Evolutionary conservation across 23 tunicate genomes (phyloP), one percentile per base, ranked within the genome.

Genomic region (Trididemnum clinides): DNA sequence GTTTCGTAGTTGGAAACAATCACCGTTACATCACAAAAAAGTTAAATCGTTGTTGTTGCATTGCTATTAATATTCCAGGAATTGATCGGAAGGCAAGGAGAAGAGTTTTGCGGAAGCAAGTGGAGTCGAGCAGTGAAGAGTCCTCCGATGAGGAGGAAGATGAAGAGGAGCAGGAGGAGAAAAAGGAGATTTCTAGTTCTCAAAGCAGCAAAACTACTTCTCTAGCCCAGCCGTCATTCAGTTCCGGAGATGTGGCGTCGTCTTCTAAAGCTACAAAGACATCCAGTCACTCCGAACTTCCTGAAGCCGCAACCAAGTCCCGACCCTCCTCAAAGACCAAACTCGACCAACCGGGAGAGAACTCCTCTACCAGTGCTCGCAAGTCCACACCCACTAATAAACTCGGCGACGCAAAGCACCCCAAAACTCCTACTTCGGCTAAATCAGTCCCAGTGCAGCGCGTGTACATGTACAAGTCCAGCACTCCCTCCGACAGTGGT

Each of bases 401-500:
- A 29, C 6, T 37, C 37, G 31, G 37, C 75, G 75, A 66, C 2
- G 37, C 37, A 6, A 66, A 32, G 37, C 75, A 54, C 5, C 37
- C 37, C 18, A 7, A 22, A 15, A 7, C 80, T 2, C 18, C 20
- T 7, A 20, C 54, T 10, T 73, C 80, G 2, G 27, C 83, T 25
- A 78, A 78, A 29, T 51, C 83, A 0, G 57, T 57, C 0, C 77
- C 88, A 6, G 50, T 54, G 0, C 95, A 89, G 33, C 80, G 98
- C 25, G 85, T 89, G 23, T 94, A 94, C 82, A 94, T 89, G 72
- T 94, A 94, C 86, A 94, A 94, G 75, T 64, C 79, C 5, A 62
- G 33, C 1, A 69, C 64, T 10, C 18, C 66, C 2, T 54, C 20
- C 21, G 82, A 58, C 1, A 29, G 32, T 23, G 78, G 15, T 3